Base-by-base conservation (phyloP, 2,888 invertebrate genomes). In the Sepiola atlantica region DNA sequence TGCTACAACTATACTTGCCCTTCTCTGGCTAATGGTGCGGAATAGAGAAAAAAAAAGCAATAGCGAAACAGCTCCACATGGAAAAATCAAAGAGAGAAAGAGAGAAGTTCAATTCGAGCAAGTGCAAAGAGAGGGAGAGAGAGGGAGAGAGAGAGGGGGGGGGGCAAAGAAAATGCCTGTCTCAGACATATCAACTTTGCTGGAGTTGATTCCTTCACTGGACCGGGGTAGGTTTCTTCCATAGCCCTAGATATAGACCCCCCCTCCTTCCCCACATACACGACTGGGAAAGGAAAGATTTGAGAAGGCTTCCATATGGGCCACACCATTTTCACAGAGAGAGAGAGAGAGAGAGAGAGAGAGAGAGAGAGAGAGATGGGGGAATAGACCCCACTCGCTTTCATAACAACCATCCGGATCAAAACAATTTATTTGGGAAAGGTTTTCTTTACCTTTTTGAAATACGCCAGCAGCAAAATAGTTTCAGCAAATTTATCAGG, bases 311-410 rank as follows among this genome's bases (percentile, higher is more conserved):
- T 57, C 55, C 91, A 61, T 92, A 32, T 94, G 91, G 91, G 55
- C 57, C 45, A 57, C 35, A 45, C 94, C 92, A 91, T 92, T 57
- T 55, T 91, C 90, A 91, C 57, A 10, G 16, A 57, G 77, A 94
- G 93, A 45, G 45, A 93, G 45, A n/a, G 45, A 45, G 45, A 32
- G 94, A 94, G 94, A 54, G 90, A 45, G 94, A 77, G 90, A 90
- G 94, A n/a, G 94, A 93, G 93, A 32, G 57, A 57, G 32, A 32
- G 32, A 57, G n/a, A 35, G 93, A 28, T 55, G 54, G 20, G 90
- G 94, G 45, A 57, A n/a, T 35, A 94, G 45, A 94, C 54, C 35
- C n/a, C 4, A 4, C n/a, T 77, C 14, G 16, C 77, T n/a, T 77
- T 77, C 77, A 77, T 77, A 77, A n/a, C 77, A 77, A 77, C 14